Evolutionary conservation across 2,888 invertebrate species (phyloP).

Genomic region (Pseudolycoriella hygida): DNA sequence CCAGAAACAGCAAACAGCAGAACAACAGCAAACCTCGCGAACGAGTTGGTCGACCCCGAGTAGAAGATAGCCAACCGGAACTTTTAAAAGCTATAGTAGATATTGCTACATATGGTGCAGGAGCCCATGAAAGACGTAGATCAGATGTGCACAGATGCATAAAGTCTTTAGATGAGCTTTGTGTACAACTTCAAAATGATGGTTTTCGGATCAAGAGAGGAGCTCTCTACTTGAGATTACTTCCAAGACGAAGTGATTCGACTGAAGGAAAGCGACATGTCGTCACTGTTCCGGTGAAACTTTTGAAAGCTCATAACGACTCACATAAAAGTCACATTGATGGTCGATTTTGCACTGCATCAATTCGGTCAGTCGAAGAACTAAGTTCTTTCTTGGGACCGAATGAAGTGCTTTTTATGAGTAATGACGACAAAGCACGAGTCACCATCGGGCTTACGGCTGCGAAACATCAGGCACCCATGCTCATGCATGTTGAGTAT

Average conservation of each 20-base stretch:
- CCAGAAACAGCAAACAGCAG: neutral
- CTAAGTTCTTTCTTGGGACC: neutral
- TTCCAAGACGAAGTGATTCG: conserved; percentile 1
- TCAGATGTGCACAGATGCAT: conserved; percentile 10
- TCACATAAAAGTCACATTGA: neutral
- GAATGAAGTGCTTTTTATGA: conserved; percentile 1
- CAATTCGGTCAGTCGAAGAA: neutral
- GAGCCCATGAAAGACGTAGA: conserved; percentile 15
- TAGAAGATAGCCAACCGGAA: conserved; percentile 16
- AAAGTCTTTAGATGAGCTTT: conserved; percentile 4
- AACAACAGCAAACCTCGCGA: conserved; percentile 5
- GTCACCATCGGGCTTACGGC: neutral
- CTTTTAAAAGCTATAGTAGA: conserved; percentile 17
- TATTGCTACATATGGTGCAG: conserved; percentile 17
- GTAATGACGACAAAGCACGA: conserved; percentile 2
- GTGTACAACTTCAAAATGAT: neutral
- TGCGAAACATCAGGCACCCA: neutral
- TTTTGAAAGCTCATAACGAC: neutral
- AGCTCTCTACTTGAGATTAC: neutral
- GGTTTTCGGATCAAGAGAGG: neutral
- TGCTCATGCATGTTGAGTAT: neutral
- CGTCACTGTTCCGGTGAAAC: neutral
- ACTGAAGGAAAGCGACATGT: conserved; percentile 3
- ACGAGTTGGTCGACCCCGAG: conserved; percentile 14
- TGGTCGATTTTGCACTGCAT: conserved; percentile 1